Percentiles rank a stretch among this genome's conserved stretches.
phyloP scores from a whole-genome alignment of 1,140 invertebrate genomes.

The Helicoverpa zea region DNA sequence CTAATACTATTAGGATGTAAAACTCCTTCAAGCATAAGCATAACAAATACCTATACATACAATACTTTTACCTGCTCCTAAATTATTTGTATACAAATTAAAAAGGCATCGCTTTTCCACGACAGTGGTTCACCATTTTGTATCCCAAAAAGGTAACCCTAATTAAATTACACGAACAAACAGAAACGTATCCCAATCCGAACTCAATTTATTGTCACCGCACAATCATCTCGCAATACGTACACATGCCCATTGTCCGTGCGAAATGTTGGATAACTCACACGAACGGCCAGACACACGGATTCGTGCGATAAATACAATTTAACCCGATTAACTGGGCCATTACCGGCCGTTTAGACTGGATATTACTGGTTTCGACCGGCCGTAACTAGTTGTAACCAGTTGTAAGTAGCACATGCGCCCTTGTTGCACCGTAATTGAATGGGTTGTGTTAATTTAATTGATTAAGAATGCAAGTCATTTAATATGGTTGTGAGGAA shows the following conservation, averaged over 20 bases:
- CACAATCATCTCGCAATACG: constrained; percentile 1
- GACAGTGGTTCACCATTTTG: background rate
- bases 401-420: constrained; percentile 22
- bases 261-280: constrained; percentile 19
- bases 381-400: constrained; percentile 34
- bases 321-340: constrained; percentile 47
- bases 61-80: too few relatives aligned
- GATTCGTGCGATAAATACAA: constrained; percentile 48
- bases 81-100: too few relatives aligned
- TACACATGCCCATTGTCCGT: background rate
- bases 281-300: constrained; percentile 7
- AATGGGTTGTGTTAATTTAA: constrained; percentile 36
- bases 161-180: constrained; percentile 7
- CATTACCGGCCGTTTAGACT: constrained; percentile 33
- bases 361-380: constrained; percentile 30
- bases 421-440: constrained; percentile 41
- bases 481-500: constrained; percentile 4
- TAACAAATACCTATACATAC: too few relatives aligned
- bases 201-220: constrained; percentile 20
- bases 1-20: too few relatives aligned
- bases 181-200: background rate
- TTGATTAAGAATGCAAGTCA: constrained; percentile 12
- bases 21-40: too few relatives aligned
- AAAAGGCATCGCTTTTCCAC: too few relatives aligned
- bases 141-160: background rate